A percentile compares a stretch with the other conserved stretches of the same genome.
These are phyloP conservation scores for Macquaria australasica DNA, from an alignment of 2,113 vertebrate species.

Conservation along the genomic window DNA sequence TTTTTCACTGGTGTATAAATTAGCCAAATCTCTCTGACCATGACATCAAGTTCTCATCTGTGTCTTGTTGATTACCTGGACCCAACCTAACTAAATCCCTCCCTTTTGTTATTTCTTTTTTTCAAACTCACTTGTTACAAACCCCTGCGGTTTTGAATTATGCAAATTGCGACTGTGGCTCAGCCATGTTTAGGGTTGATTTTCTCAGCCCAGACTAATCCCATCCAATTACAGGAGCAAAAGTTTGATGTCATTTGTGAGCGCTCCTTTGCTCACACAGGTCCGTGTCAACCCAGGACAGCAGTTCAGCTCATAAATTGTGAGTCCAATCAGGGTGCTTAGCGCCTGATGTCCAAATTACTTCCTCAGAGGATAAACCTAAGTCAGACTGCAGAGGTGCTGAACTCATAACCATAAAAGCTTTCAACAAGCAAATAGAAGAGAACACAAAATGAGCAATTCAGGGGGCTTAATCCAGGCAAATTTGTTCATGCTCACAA, in stretches of 20 bases:
- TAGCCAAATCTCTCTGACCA: constrained; percentile 25
- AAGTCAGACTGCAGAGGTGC: constrained; percentile 39
- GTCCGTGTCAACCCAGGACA: constrained; percentile 32
- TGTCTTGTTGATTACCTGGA: constrained; percentile 43
- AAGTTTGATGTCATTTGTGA: constrained; percentile 64
- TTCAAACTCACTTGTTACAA: constrained; percentile 55
- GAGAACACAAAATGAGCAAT: constrained; percentile 47
- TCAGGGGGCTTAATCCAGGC: constrained; percentile 32
- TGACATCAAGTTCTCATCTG: constrained; percentile 10
- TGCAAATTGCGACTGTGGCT: constrained; percentile 63
- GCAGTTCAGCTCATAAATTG: constrained; percentile 44
- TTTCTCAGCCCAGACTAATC: constrained; percentile 74
- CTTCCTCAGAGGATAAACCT: constrained; percentile 52
- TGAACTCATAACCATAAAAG: constrained; percentile 48
- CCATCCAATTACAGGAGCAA: constrained; percentile 72
- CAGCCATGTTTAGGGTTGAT: constrained; percentile 55
- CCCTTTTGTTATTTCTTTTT: constrained; percentile 49
- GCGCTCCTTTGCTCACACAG: constrained; percentile 43
- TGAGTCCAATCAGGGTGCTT: constrained; percentile 47
- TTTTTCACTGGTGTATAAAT: constrained; percentile 32
- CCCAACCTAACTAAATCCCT: constrained; percentile 15
- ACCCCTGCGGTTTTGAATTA: constrained; percentile 65
- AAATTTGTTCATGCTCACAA: constrained; percentile 44
- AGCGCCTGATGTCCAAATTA: constrained; percentile 56
- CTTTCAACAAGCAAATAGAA: constrained; percentile 46